These are phyloP conservation scores for Labeo rohita DNA, from an alignment of 2,113 vertebrate genomes.

Conservation along the genomic window DNA sequence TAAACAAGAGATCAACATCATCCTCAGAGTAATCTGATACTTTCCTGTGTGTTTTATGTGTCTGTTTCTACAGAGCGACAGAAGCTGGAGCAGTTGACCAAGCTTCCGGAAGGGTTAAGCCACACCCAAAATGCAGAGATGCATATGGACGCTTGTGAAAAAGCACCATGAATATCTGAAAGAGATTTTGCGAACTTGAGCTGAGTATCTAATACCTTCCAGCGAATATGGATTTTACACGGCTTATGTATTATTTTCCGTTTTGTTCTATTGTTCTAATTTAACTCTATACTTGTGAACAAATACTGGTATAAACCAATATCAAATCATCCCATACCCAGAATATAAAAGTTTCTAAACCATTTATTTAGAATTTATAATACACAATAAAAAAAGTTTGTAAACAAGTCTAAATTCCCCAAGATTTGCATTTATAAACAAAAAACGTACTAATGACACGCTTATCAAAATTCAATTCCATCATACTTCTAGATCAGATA, in stretches of 20 bases:
- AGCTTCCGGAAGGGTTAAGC: slow-evolving; percentile 60
- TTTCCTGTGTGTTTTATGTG: slow-evolving; percentile 21
- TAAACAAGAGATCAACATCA: slow-evolving; percentile 12
- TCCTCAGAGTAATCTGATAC: neutral
- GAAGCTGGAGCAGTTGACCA: slow-evolving; percentile 65
- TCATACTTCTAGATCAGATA: slow-evolving; percentile 36
- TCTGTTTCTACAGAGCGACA: slow-evolving; percentile 65
- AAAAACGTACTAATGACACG: neutral
- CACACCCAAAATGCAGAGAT: slow-evolving; percentile 14
- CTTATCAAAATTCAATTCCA: slow-evolving; percentile 31
- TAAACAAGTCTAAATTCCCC: slow-evolving; percentile 43
- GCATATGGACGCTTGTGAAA: neutral
- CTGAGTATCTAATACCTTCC: neutral
- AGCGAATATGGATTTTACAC: neutral
- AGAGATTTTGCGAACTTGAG: neutral
- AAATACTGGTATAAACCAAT: neutral
- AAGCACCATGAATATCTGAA: slow-evolving; percentile 30
- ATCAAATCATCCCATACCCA: neutral
- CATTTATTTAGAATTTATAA: slow-evolving; percentile 42
- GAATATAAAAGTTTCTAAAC: slow-evolving; percentile 20
- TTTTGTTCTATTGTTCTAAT: neutral
- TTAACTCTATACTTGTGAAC: neutral
- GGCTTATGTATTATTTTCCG: neutral
- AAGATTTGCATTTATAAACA: slow-evolving; percentile 23
- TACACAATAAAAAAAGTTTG: slow-evolving; percentile 51